Percentiles rank a stretch among this genome's conserved stretches.
Conservation (phyloP, 2,797 vertebrate genomes). For the Coregonus ussuriensis region DNA sequence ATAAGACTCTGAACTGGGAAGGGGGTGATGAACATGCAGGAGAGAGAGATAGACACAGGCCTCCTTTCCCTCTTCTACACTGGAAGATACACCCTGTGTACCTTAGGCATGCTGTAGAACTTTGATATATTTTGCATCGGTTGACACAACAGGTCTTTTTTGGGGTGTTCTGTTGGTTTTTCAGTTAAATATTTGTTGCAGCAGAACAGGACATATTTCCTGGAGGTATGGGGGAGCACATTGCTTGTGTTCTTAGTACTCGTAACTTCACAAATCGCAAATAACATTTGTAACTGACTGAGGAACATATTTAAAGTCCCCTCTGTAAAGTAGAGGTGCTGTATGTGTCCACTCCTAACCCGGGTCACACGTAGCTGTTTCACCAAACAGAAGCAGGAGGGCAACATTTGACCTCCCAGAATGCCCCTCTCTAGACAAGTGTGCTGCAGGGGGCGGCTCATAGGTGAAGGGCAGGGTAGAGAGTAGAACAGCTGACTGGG, state of each 20-base stretch:
- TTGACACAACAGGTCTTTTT: slow-evolving; percentile 55
- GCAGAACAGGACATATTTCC: slow-evolving; percentile 8
- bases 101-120: slow-evolving; percentile 40
- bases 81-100: slow-evolving; percentile 14
- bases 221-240: not conserved
- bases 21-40: slow-evolving; percentile 41
- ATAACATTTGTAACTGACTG: slow-evolving; percentile 8
- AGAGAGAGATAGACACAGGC: slow-evolving; percentile 38
- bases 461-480: slow-evolving; percentile 66
- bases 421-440: slow-evolving; percentile 54
- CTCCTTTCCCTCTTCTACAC: slow-evolving; percentile 44
- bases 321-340: slow-evolving; percentile 9
- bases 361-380: slow-evolving; percentile 49
- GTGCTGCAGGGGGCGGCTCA: slow-evolving; percentile 55
- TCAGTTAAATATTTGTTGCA: slow-evolving; percentile 27
- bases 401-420: slow-evolving; percentile 74
- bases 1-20: slow-evolving; percentile 73
- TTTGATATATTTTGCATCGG: slow-evolving; percentile 60
- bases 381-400: slow-evolving; percentile 58
- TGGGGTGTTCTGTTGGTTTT: slow-evolving; percentile 35
- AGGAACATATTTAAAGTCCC: not conserved
- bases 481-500: slow-evolving; percentile 68
- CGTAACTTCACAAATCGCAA: slow-evolving; percentile 6
- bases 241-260: not conserved
- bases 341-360: slow-evolving; percentile 37